Percentiles rank a stretch among this genome's conserved stretches.
These are phyloP conservation scores for Muraenolepis orangiensis DNA, from an alignment of 2,797 vertebrate species.

Conservation along the genomic window DNA sequence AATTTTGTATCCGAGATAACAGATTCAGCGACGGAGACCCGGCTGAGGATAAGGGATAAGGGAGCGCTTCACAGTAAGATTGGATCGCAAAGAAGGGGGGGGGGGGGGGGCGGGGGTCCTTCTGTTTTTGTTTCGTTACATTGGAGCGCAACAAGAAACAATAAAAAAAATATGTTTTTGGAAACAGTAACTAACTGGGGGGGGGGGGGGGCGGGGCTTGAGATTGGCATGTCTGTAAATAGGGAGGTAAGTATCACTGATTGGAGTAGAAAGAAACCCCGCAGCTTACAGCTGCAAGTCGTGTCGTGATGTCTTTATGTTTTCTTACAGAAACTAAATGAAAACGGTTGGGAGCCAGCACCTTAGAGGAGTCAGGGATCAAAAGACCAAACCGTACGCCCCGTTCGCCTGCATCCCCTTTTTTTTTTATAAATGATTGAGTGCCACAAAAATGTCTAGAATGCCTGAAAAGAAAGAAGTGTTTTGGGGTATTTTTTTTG, in stretches of 20 bases:
- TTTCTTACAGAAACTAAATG: constrained; percentile 25
- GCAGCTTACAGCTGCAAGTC: constrained; percentile 37
- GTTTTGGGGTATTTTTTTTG: too few relatives aligned
- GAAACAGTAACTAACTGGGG: constrained; percentile 19
- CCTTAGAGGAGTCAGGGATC: constrained; percentile 63
- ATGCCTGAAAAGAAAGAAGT: constrained; percentile 18
- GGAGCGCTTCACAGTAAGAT: constrained; percentile 50
- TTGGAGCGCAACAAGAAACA: background rate
- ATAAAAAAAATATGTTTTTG: background rate
- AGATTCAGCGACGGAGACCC: constrained; percentile 72
- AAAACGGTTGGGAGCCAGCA: constrained; percentile 49
- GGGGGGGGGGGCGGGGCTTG: constrained; percentile 37
- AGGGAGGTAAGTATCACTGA: constrained; percentile 34
- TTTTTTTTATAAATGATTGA: constrained; percentile 47
- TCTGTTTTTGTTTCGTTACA: constrained; percentile 46
- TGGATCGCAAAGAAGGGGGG: too few relatives aligned
- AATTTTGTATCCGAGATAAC: constrained; percentile 79
- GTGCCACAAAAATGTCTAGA: constrained; percentile 67
- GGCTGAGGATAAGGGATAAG: constrained; percentile 70
- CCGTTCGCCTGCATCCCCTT: constrained; percentile 49
- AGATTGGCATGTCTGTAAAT: constrained; percentile 44
- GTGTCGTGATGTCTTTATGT: constrained; percentile 46
- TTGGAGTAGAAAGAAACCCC: constrained; percentile 49
- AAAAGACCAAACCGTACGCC: constrained; percentile 64
- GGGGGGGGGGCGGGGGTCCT: constrained; percentile 65